Percentiles rank a stretch among this genome's conserved stretches.
These are phyloP conservation scores for Nesometra sesokonis DNA, from an alignment of 35 echinoderm and acorn worm species.

Conservation along the genomic window DNA sequence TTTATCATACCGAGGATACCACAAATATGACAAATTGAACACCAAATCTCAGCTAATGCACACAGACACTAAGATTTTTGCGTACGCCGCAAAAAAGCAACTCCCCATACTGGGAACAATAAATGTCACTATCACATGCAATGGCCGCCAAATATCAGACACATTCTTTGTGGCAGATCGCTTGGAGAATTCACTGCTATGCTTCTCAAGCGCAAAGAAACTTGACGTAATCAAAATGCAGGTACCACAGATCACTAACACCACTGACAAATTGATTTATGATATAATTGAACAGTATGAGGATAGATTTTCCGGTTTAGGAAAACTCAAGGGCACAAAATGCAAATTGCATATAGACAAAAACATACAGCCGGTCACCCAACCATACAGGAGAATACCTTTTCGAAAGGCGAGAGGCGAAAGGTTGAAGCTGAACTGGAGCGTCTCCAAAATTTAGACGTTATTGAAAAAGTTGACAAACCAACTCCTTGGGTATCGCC, in stretches of 20 bases:
- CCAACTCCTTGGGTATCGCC: constrained; percentile 33
- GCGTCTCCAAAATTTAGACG: constrained; percentile 31
- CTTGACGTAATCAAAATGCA: background rate
- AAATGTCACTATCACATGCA: background rate
- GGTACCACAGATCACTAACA: no score
- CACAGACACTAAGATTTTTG: background rate
- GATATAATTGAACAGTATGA: background rate
- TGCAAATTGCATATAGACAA: constrained; percentile 47
- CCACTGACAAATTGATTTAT: background rate
- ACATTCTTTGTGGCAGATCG: constrained; percentile 1
- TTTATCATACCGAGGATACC: no score
- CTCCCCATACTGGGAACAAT: background rate
- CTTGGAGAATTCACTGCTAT: background rate
- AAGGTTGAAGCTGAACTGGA: constrained; percentile 47
- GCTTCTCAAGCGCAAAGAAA: background rate
- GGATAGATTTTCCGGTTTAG: constrained; percentile 29
- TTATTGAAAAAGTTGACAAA: constrained; percentile 21
- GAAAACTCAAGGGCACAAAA: constrained; percentile 28
- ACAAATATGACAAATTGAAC: background rate
- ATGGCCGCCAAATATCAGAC: background rate
- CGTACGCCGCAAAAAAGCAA: background rate
- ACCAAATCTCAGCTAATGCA: background rate
- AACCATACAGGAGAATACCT: constrained; percentile 53
- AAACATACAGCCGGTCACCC: constrained; percentile 29
- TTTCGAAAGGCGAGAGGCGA: constrained; percentile 41